Evolutionary conservation across 2,113 vertebrate species (phyloP), one percentile per base, ranked within the genome.

Genomic region (Thymallus thymallus): DNA sequence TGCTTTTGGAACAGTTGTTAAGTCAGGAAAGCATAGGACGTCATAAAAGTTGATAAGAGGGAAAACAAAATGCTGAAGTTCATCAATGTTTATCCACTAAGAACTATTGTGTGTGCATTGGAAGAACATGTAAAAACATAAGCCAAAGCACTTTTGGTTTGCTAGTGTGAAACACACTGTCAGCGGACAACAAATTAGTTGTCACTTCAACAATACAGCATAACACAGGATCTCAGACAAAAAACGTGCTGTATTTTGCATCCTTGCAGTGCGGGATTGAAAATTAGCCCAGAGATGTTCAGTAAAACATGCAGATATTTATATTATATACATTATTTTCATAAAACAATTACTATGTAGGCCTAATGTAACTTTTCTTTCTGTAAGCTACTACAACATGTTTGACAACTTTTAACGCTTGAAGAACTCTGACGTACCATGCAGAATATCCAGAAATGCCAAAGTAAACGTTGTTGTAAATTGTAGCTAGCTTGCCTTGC

Each of bases 341-440:
- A 30, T 35, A 65, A 65, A 58, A 6, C 20, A 55, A 18, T 18
- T 14, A 22, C 56, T 5, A 22, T 60, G 56, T 60, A 9, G 13
- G n/a, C n/a, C 56, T 60, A 60, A 10, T 41, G 2, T 9, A 22
- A n/a, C 18, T n/a, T 60, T n/a, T 60, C 6, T 60, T 3, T 60
- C n/a, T 51, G 12, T 51, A 60, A 3, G n/a, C 56, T 60, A 66
- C 12, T 20, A 32, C 13, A 66, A 66, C 30, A 66, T 20, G 20
- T 66, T 30, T 41, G 30, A n/a, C 68, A 69, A 24, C 10, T 10
- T 62, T 9, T 61, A 30, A 77, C 66, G 5, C 29, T 30, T 41
- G 5, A 81, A 16, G 6, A 51, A 68, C 66, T 24, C 72, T 76
- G 76, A 89, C 88, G 26, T 89, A 91, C 90, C 89, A 30, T 74